Evolutionary conservation across 2,797 vertebrate genomes (phyloP).

Genomic region (Pseudochaenichthys georgianus): DNA sequence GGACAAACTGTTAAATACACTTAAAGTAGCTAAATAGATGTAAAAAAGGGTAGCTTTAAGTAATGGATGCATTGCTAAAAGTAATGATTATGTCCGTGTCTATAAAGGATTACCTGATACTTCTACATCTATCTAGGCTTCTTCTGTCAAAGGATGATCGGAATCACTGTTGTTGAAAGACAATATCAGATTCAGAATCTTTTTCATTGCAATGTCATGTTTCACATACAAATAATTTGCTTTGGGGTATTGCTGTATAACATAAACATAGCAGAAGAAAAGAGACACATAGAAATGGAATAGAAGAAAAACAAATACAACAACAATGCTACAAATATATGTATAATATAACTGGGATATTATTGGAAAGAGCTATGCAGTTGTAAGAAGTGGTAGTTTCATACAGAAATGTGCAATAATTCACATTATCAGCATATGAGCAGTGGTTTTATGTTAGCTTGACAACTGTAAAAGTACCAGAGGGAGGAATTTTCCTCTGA

Average conservation of each 20-base stretch:
- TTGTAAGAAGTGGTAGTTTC: too few species aligned
- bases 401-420: too few species aligned
- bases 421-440: too few species aligned
- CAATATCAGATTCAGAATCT: neutral
- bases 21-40: neutral
- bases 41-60: neutral
- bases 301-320: too few species aligned
- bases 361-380: too few species aligned
- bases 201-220: too few species aligned
- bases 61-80: neutral
- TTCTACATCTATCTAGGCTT: neutral
- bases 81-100: neutral
- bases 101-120: neutral
- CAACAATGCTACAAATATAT: too few species aligned
- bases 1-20: neutral
- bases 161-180: neutral
- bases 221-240: too few species aligned
- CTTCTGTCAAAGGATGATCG: conserved; percentile 1
- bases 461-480: conserved; percentile 12
- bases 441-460: conserved; percentile 20
- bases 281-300: too few species aligned
- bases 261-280: too few species aligned
- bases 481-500: conserved; percentile 24
- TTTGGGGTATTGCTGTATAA: too few species aligned
- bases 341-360: too few species aligned